Conservation (phyloP, 37 sponge, comb jelly and placozoan genomes). For the Hormiphora californensis region DNA sequence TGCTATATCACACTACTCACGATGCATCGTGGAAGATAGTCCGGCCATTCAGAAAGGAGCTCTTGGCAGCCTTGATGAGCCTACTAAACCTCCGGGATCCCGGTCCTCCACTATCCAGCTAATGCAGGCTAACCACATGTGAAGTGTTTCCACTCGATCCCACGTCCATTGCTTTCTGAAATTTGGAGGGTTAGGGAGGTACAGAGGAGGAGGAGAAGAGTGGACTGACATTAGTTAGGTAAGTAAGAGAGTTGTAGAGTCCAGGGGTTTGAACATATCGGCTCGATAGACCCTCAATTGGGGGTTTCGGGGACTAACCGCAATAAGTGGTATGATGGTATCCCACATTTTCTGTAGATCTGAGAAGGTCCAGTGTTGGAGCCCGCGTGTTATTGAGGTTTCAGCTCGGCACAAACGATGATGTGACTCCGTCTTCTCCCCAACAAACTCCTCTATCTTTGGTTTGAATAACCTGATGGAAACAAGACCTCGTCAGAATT, state of each 20-base stretch:
- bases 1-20: too few species aligned
- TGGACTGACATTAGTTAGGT: neutral
- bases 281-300: neutral
- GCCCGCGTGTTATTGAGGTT: slow-evolving; percentile 67
- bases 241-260: neutral
- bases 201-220: neutral
- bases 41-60: neutral
- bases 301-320: slow-evolving; percentile 60
- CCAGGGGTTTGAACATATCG: neutral
- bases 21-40: slow-evolving; percentile 54
- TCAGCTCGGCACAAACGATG: slow-evolving; percentile 76
- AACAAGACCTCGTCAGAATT: neutral
- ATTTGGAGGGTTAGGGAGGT: slow-evolving; percentile 58
- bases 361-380: slow-evolving; percentile 69
- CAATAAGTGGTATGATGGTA: slow-evolving; percentile 50
- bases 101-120: slow-evolving; percentile 40
- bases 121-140: slow-evolving; percentile 43
- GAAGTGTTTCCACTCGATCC: neutral
- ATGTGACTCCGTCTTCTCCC: slow-evolving; percentile 60
- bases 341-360: slow-evolving; percentile 30
- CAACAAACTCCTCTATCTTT: slow-evolving; percentile 46
- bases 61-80: neutral
- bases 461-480: slow-evolving; percentile 7
- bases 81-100: slow-evolving; percentile 19
- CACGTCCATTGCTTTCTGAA: slow-evolving; percentile 23